Conservation (phyloP, 2,888 invertebrate genomes). For the Omphaloscelis lunosa region DNA sequence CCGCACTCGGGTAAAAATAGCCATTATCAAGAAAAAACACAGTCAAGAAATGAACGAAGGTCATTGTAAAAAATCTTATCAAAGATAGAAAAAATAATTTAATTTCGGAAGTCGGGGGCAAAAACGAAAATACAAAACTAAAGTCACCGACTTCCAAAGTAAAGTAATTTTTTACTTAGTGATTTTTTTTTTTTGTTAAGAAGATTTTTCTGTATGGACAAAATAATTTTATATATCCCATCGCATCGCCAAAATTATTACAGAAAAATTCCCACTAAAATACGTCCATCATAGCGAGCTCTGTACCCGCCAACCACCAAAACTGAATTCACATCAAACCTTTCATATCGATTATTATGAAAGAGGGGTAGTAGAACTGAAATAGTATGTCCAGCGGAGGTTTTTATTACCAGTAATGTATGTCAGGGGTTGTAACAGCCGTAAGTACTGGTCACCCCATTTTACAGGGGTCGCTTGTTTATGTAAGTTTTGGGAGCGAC, state of each 20-base stretch:
- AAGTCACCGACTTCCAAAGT: too few relatives aligned
- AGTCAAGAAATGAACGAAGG: not conserved
- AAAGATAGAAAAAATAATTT: too few relatives aligned
- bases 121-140: too few relatives aligned
- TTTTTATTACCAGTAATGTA: constrained; percentile 55
- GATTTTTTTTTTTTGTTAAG: too few relatives aligned
- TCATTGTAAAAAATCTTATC: not conserved
- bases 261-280: not conserved
- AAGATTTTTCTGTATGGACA: not conserved
- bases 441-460: constrained; percentile 61
- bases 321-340: constrained; percentile 13
- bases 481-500: constrained; percentile 30
- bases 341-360: constrained; percentile 43
- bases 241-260: not conserved
- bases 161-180: too few relatives aligned
- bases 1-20: not conserved
- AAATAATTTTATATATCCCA: not conserved
- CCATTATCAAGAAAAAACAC: not conserved
- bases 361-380: constrained; percentile 36
- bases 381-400: constrained; percentile 34
- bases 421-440: constrained; percentile 51
- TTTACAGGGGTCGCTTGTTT: constrained; percentile 46
- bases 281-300: not conserved
- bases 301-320: not conserved
- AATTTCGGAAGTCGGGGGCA: too few relatives aligned